Evolutionary conservation across 2,888 invertebrate species (phyloP).

Genomic region (Pemphredon lugubris): DNA sequence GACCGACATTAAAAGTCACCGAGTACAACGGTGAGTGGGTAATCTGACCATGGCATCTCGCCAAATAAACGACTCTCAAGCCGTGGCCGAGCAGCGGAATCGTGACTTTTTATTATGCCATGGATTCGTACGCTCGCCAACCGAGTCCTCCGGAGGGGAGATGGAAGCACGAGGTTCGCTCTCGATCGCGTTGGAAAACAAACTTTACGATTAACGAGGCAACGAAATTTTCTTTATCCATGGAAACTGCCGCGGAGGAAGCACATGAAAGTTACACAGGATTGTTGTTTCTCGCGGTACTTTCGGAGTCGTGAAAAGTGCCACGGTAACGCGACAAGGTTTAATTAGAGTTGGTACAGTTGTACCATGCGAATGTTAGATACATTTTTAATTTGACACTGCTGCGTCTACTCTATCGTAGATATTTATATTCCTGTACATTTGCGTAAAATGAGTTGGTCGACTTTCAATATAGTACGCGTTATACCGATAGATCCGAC

Average conservation of each 20-base stretch:
- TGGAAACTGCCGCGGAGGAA: not conserved
- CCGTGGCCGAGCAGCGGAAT: conserved; percentile 48
- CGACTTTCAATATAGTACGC: not conserved
- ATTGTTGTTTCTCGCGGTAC: too few relatives aligned
- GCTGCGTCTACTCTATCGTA: too few relatives aligned
- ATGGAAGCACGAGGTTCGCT: conserved; percentile 32
- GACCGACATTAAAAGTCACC: conserved; percentile 60
- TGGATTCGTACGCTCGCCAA: conserved; percentile 37
- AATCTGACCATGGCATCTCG: conserved; percentile 64
- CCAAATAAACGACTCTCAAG: conserved; percentile 58
- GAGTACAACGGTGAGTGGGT: conserved; percentile 55
- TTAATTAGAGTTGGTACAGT: too few relatives aligned
- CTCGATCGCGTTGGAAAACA: conserved; percentile 8
- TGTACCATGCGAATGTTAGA: too few relatives aligned
- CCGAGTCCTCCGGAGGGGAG: conserved; percentile 15
- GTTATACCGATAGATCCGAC: conserved; percentile 36
- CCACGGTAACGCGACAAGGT: too few relatives aligned
- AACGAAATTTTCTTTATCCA: not conserved
- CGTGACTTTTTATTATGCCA: conserved; percentile 63
- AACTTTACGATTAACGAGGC: too few relatives aligned
- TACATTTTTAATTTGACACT: too few relatives aligned
- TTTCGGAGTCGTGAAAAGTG: too few relatives aligned
- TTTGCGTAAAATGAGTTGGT: too few relatives aligned
- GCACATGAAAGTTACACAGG: too few relatives aligned
- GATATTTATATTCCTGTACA: too few relatives aligned